A percentile compares a stretch with the other conserved stretches of the same genome.
Conservation (phyloP, 2,113 vertebrate genomes). For the human region DNA sequence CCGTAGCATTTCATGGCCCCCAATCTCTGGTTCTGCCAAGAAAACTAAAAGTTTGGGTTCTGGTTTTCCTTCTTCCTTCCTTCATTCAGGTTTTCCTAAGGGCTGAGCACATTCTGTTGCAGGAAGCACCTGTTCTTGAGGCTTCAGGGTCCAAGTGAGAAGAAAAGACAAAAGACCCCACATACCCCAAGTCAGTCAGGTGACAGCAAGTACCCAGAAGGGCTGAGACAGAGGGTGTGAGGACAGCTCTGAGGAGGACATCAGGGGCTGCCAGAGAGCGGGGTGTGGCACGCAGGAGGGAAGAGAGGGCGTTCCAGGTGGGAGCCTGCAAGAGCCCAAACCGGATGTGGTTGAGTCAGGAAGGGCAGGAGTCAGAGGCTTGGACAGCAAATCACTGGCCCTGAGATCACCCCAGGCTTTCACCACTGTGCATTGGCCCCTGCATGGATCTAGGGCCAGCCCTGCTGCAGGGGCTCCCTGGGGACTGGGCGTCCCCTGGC, state of each 20-base stretch:
- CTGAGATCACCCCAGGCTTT: background rate
- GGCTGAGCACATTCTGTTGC: background rate
- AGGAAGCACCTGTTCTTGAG: background rate
- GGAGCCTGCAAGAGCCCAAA: background rate
- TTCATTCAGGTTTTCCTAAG: background rate
- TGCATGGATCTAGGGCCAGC: background rate
- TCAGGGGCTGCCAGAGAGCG: background rate
- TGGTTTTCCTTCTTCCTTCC: background rate
- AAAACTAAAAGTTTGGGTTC: background rate
- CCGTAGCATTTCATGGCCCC: background rate
- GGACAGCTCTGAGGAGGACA: background rate
- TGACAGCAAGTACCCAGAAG: background rate
- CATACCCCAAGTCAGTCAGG: background rate
- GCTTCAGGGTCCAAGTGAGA: background rate
- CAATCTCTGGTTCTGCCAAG: background rate
- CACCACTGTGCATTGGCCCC: background rate
- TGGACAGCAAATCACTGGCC: accelerated
- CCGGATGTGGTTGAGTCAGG: background rate
- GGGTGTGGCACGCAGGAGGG: accelerated
- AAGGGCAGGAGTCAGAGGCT: background rate
- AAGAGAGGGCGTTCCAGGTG: accelerated
- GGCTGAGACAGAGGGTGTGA: background rate
- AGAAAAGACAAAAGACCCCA: background rate
- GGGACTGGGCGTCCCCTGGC: background rate
- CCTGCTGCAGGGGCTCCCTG: background rate